These are phyloP conservation scores for Leiothrix lutea DNA, from an alignment of 2,113 vertebrate species.

Conservation along the genomic window DNA sequence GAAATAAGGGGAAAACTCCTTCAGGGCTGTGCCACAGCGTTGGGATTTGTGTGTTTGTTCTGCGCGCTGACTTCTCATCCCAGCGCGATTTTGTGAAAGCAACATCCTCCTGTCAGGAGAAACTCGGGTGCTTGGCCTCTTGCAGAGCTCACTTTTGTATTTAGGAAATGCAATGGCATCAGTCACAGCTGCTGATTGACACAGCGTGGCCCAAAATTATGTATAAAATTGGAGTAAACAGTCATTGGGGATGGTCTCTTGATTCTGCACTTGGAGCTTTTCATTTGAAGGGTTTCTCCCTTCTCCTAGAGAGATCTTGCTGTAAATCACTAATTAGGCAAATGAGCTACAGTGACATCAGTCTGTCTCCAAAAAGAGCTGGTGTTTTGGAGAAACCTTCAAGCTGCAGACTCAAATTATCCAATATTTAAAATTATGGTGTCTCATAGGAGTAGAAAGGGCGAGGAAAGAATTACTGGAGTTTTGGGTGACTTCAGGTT, in stretches of 20 bases:
- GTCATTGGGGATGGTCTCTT: not conserved
- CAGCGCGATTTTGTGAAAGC: rapidly evolving
- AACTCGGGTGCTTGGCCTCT: not conserved
- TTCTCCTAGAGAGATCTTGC: not conserved
- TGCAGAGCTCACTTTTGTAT: not conserved
- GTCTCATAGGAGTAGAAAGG: not conserved
- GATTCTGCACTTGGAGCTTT: not conserved
- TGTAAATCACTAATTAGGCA: conserved; percentile 25
- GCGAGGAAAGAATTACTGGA: not conserved
- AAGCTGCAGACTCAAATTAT: conserved; percentile 10
- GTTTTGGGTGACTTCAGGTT: not conserved
- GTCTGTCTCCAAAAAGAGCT: not conserved
- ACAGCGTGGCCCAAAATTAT: not conserved
- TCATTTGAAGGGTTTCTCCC: not conserved
- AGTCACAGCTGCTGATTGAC: not conserved
- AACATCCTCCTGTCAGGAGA: not conserved
- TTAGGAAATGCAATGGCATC: not conserved
- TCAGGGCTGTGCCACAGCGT: rapidly evolving
- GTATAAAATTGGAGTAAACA: not conserved
- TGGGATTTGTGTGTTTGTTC: not conserved
- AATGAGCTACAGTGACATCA: conserved; percentile 16
- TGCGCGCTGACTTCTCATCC: not conserved
- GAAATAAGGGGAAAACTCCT: not conserved
- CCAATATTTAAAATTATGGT: not conserved
- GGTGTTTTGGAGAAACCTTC: not conserved